Evolutionary conservation across 2,888 invertebrate species (phyloP), one percentile per base, ranked within the genome.

Genomic region (Ditylenchus weischeri): DNA sequence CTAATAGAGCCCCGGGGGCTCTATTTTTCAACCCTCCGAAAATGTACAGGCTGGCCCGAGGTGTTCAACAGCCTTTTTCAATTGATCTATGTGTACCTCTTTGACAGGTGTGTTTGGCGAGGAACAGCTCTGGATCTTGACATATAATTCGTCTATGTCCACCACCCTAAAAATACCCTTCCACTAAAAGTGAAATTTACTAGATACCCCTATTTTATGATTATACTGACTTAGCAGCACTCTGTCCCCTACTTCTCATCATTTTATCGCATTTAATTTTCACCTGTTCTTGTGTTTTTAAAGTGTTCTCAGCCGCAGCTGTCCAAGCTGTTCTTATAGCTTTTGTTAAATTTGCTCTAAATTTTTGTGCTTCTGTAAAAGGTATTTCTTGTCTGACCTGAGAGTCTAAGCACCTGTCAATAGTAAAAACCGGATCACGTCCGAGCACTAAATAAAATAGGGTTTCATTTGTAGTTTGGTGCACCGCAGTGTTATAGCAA

Each of bases 361-460:
- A 71, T 29, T 48, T 49, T 1, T 43, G 35, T 2, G 43, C 48
- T 11, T 73, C 72, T 0, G 61, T 62, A 0, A 8, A 51, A 13
- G 43, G 48, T 5, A 21, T 60, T 0, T n/a, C 18, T n/a, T 38
- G 11, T 47, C 38, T 29, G n/a, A 36, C 18, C n/a, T 8, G 8
- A 0, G 71, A 68, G 13, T 73, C 54, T 0, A 75, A 11, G 5
- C 71, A 49, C 13, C 49, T 51, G 18, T 71, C 72, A 0, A 75
- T 69, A 0, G 58, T 23, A n/a, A 75, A 71, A 7, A 64, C 49
- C 0, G 75, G 69, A 21, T 75, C 69, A 3, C 71, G 29, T 0
- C 74, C 74, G 59, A 61, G 64, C 48, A 72, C 57, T 10, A 72
- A 19, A 43, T 69, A 71, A 36, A 66, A 72, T 0, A 72, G 75